Conservation (phyloP, 1,140 invertebrate species). For the Steinernema feltiae region DNA sequence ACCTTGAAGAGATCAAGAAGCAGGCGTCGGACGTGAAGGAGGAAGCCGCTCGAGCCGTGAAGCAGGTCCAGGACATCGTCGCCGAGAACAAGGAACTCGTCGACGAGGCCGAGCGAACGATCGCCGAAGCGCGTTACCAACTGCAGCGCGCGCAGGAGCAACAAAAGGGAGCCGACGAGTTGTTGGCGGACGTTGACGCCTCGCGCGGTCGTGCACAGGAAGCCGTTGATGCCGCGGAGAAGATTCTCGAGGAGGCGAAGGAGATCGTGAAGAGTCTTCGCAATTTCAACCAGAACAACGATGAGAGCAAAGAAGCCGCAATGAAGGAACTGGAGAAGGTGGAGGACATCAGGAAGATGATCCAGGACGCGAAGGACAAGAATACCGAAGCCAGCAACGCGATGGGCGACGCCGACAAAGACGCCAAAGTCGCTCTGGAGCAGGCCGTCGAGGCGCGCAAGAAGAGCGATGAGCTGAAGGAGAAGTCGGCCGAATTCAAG, state of each 20-base stretch:
- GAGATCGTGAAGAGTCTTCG: slow-evolving; percentile 23
- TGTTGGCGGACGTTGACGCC: slow-evolving; percentile 35
- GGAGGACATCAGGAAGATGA: slow-evolving; percentile 40
- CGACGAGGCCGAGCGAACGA: slow-evolving; percentile 18
- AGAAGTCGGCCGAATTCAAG: slow-evolving; percentile 30
- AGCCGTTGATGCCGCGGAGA: slow-evolving; percentile 40
- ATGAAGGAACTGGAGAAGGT: slow-evolving; percentile 41
- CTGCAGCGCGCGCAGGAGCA: slow-evolving; percentile 28
- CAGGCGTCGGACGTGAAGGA: slow-evolving; percentile 21
- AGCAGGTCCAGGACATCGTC: slow-evolving; percentile 18
- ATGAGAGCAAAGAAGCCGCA: slow-evolving; percentile 50
- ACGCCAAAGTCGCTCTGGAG: slow-evolving; percentile 16
- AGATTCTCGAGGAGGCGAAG: slow-evolving; percentile 38
- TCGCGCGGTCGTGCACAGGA: slow-evolving; percentile 37
- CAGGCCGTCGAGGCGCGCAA: slow-evolving; percentile 21
- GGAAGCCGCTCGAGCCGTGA: slow-evolving; percentile 21
- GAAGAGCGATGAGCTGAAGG: slow-evolving; percentile 35
- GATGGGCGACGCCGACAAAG: slow-evolving; percentile 39
- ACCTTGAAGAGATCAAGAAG: slow-evolving; percentile 29
- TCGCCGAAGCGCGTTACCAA: slow-evolving; percentile 38
- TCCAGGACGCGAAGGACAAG: slow-evolving; percentile 37
- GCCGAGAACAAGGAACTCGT: slow-evolving; percentile 21
- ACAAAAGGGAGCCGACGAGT: slow-evolving; percentile 32
- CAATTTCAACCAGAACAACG: slow-evolving; percentile 52
- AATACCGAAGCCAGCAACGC: slow-evolving; percentile 37